Evolutionary conservation across 2,888 invertebrate species (phyloP), one percentile per base, ranked within the genome.

Genomic region (Melolontha melolontha): DNA sequence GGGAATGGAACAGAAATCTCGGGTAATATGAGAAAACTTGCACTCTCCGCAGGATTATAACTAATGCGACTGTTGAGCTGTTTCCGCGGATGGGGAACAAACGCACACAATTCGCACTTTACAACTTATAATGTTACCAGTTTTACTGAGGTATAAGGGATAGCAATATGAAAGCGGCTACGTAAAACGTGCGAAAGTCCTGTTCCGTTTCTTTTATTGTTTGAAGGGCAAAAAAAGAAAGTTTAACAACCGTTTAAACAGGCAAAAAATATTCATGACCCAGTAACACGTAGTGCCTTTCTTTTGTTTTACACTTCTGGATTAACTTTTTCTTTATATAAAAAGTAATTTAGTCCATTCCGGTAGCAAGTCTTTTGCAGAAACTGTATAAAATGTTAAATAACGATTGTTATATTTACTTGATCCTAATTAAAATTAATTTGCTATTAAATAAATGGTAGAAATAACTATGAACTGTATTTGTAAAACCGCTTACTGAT

Each of bases 1-100:
- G 14, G 29, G 29, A 59, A 27, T 7, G 10, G 34, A 16, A 29
- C 59, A 27, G 29, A 59, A 59, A 59, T 59, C 59, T 44, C 44
- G 12, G 47, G 47, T 66, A 66, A 66, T 66, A 66, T 66, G 57
- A 66, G 66, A 66, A 59, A 66, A 66, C 59, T 66, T 66, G 59
- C 51, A 51, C 49, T 66, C 51, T 41, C 29, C 41, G 59, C 59
- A 22, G 59, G 50, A 66, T 66, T 59, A 66, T 59, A 51, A 55
- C 57, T 66, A 57, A 66, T 59, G 49, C 59, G 27, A 44, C 34
- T 29, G 47, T 34, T 11, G 14, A 49, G 59, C 44, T 47, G 17
- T 34, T 34, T 34, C 10, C 34, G 34, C 7, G 59, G 47, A 29
- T 47, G 17, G 14, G 49, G 17, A 11, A 22, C 22, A 47, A 14